Evolutionary conservation across 2,888 invertebrate species (phyloP).

Genomic region (Criorhina ranunculi): DNA sequence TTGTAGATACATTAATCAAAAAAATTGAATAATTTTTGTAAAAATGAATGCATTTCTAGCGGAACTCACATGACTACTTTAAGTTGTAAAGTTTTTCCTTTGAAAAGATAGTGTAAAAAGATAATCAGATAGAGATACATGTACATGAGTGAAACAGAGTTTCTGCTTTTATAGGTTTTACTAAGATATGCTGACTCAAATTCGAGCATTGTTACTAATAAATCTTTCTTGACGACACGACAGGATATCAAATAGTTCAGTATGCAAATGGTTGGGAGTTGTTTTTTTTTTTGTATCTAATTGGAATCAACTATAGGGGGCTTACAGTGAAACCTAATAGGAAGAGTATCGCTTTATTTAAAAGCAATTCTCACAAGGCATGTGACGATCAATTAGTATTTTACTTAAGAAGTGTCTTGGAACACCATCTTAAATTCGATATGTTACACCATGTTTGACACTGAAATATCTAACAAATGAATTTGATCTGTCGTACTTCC

Average conservation of each 20-base stretch:
- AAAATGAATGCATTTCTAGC: conserved; percentile 43
- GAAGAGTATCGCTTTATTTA: too few relatives aligned
- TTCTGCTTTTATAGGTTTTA: background rate
- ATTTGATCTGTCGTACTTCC: too few relatives aligned
- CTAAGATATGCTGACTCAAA: background rate
- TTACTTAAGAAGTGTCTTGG: too few relatives aligned
- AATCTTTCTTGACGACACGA: conserved; percentile 45
- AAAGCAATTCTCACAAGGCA: too few relatives aligned
- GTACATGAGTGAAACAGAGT: background rate
- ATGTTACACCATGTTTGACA: too few relatives aligned
- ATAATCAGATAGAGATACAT: background rate
- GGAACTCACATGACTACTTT: conserved; percentile 38
- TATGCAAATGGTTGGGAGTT: background rate
- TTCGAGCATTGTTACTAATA: conserved; percentile 33
- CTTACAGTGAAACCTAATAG: too few relatives aligned
- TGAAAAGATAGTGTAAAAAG: background rate
- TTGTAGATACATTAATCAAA: conserved; percentile 48
- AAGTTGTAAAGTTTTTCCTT: background rate
- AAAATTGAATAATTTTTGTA: conserved; percentile 15
- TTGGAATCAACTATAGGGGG: too few relatives aligned
- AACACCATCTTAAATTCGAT: too few relatives aligned
- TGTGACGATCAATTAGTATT: too few relatives aligned
- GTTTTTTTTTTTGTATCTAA: background rate
- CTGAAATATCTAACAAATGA: too few relatives aligned
- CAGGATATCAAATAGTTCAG: conserved; percentile 11